Evolutionary conservation across 2,797 vertebrate species (phyloP), one percentile per base, ranked within the genome.

Genomic region (Rhynchonycteris naso): DNA sequence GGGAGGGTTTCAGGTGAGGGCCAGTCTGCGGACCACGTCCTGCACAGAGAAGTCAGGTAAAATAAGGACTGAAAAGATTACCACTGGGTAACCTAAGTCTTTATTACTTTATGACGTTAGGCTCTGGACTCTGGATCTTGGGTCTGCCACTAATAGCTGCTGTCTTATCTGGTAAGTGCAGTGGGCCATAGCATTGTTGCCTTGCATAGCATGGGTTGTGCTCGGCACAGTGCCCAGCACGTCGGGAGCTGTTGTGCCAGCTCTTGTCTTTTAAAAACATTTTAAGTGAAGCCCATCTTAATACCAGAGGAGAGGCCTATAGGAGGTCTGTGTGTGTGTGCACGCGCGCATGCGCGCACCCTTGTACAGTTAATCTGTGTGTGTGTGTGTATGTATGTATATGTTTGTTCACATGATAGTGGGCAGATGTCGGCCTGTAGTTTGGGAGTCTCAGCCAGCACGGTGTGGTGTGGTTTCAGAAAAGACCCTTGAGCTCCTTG

Each of bases 281-380:
- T 76, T 76, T 80, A 86, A 91, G 52, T 90, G 71, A 63, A 83
- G 28, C 22, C 15, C 7, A 28, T 94, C 75, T 81, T 69, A 86
- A 33, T 78, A 43, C 79, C 38, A 47, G 56, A 85, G 26, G 74
- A 93, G 43, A 58, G 19, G 6, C 19, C 10, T 24, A 2, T 52
- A 65, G 66, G 33, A 59, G 38, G 80, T 93, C 28, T 0, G 15
- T 80, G n/a, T 82, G 2, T 54, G 28, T 50, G 12, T 58, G 12
- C 43, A 16, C n/a, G n/a, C n/a, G n/a, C n/a, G n/a, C n/a, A n/a
- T n/a, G n/a, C n/a, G n/a, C n/a, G n/a, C n/a, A n/a, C 22, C 33
- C 12, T 9, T 5, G 30, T 10, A 12, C 28, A 16, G 24, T 19
- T 33, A 33, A 16, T 69, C 19, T 66, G 7, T 30, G 11, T 65